Base-by-base conservation (phyloP, 1,140 invertebrate genomes). In the Sarcophaga bullata region DNA sequence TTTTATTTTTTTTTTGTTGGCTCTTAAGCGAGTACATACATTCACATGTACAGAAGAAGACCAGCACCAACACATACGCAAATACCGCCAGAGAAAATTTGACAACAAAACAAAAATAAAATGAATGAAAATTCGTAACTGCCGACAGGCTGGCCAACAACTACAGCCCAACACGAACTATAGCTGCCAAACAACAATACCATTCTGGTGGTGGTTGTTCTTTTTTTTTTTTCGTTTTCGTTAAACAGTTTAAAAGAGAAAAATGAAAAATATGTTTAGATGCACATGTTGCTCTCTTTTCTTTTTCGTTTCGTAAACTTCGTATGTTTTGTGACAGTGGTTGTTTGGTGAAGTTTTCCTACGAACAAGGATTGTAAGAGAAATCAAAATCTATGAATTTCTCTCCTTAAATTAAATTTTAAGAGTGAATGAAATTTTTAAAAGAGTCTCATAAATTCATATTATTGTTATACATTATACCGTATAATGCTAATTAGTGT, bases 1-100 rank as follows among this genome's bases (percentile, higher is more conserved):
- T 46, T 75, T 11, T 46, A 73, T 68, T 81, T 49, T 68, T 49
- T 75, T 49, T 82, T 78, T 80, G n/a, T 9, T 80, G 78, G 19
- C 81, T 82, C 46, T 75, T 25, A 47, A 52, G 37, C 75, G 17
- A 11, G 19, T 48, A 78, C 48, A 78, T 25, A 25, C 6, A 10
- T 25, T 7, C 17, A 72, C 8, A 11, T n/a, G 6, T 6, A 25
- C 48, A n/a, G 3, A 78, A 78, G 25, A 11, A 11, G 3, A 52
- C 47, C 50, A n/a, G 48, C 48, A 78, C 75, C 11, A 76, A 47
- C 15, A 9, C 48, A 49, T n/a, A n/a, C 13, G 5, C 17, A 17
- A 25, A 25, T 52, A 25, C 46, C 17, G 62, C n/a, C 17, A 19
- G 62, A 68, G 58, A 62, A 62, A 62, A n/a, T 9, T 9, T 68